Percentiles rank a stretch among this genome's conserved stretches.
Evolutionary conservation across 2,888 invertebrate genomes (phyloP).

Genomic region (Nephrocerus scutellatus): DNA sequence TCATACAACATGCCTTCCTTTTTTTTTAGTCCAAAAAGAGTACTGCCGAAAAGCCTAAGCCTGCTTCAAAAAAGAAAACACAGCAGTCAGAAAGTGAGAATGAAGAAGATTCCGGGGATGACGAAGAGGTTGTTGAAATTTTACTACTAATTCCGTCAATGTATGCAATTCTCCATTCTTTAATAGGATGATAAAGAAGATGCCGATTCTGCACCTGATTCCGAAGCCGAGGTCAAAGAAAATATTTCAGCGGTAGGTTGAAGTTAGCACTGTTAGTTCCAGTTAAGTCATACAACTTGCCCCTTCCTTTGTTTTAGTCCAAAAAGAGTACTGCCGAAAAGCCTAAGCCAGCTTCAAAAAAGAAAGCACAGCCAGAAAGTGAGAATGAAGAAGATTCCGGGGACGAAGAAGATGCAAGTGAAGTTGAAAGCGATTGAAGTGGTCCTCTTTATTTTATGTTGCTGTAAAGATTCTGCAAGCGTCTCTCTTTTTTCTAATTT

Average conservation of each 20-base stretch:
- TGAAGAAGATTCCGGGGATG: too few relatives aligned
- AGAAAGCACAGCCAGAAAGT: conserved; percentile 7
- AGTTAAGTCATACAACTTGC: background rate
- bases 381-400: conserved; percentile 9
- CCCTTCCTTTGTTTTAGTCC: background rate
- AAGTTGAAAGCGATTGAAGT: too few relatives aligned
- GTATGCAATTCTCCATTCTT: conserved; percentile 13
- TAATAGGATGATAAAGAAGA: background rate
- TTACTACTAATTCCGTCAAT: conserved; percentile 1
- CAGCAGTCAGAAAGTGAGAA: too few relatives aligned
- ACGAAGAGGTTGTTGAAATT: too few relatives aligned
- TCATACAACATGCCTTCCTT: background rate
- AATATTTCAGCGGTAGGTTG: conserved; percentile 7
- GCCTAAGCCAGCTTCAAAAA: conserved; percentile 1
- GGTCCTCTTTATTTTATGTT: too few relatives aligned
- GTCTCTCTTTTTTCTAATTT: too few relatives aligned
- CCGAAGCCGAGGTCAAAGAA: conserved; percentile 9
- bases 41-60: conserved; percentile 2
- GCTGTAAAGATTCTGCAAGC: too few relatives aligned
- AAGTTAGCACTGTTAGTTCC: too few relatives aligned
- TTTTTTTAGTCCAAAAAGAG: background rate
- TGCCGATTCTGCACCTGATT: background rate
- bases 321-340: conserved; percentile 1
- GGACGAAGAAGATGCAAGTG: background rate
- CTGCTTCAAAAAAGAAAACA: background rate